Evolutionary conservation across 1,140 invertebrate genomes (phyloP).

Genomic region (Brachionus koreanus): DNA sequence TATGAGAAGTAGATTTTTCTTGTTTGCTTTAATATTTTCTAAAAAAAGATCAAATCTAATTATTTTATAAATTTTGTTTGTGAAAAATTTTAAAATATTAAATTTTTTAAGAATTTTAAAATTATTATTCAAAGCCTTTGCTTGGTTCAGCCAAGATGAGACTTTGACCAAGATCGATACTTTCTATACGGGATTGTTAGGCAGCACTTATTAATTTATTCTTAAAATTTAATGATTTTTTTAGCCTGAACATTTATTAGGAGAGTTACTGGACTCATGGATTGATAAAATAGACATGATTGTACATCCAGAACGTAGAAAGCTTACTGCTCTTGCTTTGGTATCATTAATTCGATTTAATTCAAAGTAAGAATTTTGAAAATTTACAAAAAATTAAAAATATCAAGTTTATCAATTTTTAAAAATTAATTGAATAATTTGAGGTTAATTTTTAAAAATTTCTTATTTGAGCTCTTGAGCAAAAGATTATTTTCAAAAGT

Average conservation of each 20-base stretch:
- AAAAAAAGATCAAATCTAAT: too few relatives aligned
- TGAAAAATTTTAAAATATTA: too few relatives aligned
- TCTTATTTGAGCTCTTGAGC: neutral
- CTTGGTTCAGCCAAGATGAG: too few relatives aligned
- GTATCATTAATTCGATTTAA: slow-evolving; percentile 64
- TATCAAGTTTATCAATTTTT: too few relatives aligned
- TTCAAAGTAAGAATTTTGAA: neutral
- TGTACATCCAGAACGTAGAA: slow-evolving; percentile 72
- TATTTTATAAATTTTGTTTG: too few relatives aligned
- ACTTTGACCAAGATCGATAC: too few relatives aligned
- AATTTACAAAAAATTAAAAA: neutral
- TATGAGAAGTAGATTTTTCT: too few relatives aligned
- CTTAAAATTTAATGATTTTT: slow-evolving; percentile 62
- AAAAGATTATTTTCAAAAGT: neutral
- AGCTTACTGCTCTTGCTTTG: slow-evolving; percentile 75
- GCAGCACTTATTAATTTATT: neutral
- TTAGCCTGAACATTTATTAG: slow-evolving; percentile 63
- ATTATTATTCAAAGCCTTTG: too few relatives aligned
- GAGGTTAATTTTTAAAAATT: too few relatives aligned
- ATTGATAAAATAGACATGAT: slow-evolving; percentile 73
- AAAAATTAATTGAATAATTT: too few relatives aligned
- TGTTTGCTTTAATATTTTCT: too few relatives aligned
- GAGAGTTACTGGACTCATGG: slow-evolving; percentile 71
- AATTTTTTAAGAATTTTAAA: too few relatives aligned
- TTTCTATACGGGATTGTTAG: neutral